These are phyloP conservation scores for Calidris pygmaea DNA, from an alignment of 2,113 vertebrate species.

Conservation along the genomic window DNA sequence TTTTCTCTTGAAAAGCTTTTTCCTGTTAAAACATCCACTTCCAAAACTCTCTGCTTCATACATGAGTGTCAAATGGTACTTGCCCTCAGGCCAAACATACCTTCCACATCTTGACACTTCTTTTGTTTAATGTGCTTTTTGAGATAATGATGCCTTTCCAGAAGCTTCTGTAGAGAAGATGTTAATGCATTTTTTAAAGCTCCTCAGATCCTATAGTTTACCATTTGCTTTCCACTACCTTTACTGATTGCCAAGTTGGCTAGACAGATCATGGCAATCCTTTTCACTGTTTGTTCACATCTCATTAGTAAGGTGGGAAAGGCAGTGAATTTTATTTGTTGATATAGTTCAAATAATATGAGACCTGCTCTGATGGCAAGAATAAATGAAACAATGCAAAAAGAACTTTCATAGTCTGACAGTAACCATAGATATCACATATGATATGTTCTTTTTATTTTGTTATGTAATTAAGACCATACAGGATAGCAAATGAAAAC, in stretches of 20 bases:
- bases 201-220: background rate
- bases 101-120: background rate
- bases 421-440: background rate
- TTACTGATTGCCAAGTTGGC: background rate
- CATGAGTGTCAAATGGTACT: background rate
- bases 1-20: background rate
- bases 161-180: background rate
- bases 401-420: background rate
- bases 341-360: background rate
- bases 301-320: background rate
- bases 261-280: background rate
- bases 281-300: background rate
- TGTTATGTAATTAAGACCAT: background rate
- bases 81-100: background rate
- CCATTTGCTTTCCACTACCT: background rate
- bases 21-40: background rate
- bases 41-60: background rate
- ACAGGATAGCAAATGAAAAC: background rate
- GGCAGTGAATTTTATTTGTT: background rate
- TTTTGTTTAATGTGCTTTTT: conserved; percentile 6
- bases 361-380: background rate
- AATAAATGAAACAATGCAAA: background rate
- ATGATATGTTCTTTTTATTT: background rate
- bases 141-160: background rate
- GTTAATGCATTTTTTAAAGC: background rate